Base-by-base conservation (phyloP, 2,113 vertebrate species). In the Piprites chloris region DNA sequence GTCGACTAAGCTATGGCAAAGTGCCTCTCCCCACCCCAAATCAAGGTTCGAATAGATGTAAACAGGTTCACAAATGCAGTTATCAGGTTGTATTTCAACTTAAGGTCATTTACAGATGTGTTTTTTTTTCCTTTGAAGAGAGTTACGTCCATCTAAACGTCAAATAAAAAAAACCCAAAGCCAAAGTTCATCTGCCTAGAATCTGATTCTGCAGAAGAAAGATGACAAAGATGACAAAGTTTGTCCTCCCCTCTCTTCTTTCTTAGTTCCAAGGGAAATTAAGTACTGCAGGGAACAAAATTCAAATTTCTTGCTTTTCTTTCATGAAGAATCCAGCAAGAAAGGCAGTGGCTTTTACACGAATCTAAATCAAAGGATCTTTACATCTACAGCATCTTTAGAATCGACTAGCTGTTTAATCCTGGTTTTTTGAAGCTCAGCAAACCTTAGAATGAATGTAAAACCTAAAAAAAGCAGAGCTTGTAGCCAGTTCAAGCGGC, bases 181-280 rank as follows among this genome's bases (percentile, higher is more conserved):
- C 4, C 1, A 2, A 32, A 75, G 62, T 68, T 74, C 2, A 42
- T 58, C 21, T 53, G 33, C 49, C 49, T 73, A 76, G 39, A 65
- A 72, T 63, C 47, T 50, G 35, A 44, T 76, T 82, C 74, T 86
- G 61, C 74, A 74, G 61, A 83, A 88, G 6, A 72, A 14, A 80
- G 44, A 41, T 2, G 0, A 73, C 41, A 39, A 53, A 27, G 8
- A n/a, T 2, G 0, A 77, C n/a, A 33, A 55, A 28, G 6, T 33
- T 24, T 28, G 5, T 4, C 0, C 5, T 12, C 16, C 30, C 3
- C 5, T 6, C 18, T 6, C 24, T 56, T 49, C 35, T 4, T 3
- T 24, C 56, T 50, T 47, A 44, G 17, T 56, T 91, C 56, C 35
- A 73, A 74, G 24, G 23, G 12, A 69, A 79, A 66, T 21, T 17